Conservation (phyloP, 2,888 invertebrate genomes). For the Agrotis puta region DNA sequence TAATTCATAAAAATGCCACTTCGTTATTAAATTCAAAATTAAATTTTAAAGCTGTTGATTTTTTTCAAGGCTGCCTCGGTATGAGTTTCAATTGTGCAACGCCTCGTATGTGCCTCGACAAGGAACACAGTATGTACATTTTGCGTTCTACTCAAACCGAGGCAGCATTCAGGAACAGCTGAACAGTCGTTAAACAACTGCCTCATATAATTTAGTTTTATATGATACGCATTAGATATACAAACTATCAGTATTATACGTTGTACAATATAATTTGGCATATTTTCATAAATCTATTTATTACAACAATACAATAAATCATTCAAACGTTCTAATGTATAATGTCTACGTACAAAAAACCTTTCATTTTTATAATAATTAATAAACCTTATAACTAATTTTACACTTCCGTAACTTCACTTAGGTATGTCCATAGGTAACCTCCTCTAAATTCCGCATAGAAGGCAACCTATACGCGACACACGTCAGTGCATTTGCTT, state of each 20-base stretch:
- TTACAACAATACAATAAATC: constrained; percentile 63
- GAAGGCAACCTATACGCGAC: no score
- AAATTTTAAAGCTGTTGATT: constrained; percentile 30
- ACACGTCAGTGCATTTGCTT: no score
- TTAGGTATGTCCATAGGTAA: constrained; percentile 23
- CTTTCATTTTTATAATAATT: constrained; percentile 41
- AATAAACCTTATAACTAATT: constrained; percentile 54
- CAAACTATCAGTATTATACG: constrained; percentile 58
- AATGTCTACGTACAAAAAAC: constrained; percentile 69
- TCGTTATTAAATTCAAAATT: constrained; percentile 28
- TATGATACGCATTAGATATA: constrained; percentile 64
- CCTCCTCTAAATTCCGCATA: no score
- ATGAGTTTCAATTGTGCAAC: constrained; percentile 16
- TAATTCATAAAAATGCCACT: constrained; percentile 27
- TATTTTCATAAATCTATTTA: constrained; percentile 55
- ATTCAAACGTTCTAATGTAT: constrained; percentile 63
- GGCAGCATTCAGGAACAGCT: constrained; percentile 30
- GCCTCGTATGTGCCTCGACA: not conserved
- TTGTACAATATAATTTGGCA: constrained; percentile 69
- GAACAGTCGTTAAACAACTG: constrained; percentile 67
- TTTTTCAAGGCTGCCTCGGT: constrained; percentile 27
- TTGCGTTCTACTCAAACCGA: constrained; percentile 23
- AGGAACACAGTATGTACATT: constrained; percentile 15
- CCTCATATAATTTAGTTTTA: constrained; percentile 46
- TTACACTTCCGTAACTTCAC: constrained; percentile 48